Percentiles rank a stretch among this genome's conserved stretches.
These are phyloP conservation scores for Mirounga angustirostris DNA, from an alignment of 2,113 vertebrate species.

Conservation along the genomic window DNA sequence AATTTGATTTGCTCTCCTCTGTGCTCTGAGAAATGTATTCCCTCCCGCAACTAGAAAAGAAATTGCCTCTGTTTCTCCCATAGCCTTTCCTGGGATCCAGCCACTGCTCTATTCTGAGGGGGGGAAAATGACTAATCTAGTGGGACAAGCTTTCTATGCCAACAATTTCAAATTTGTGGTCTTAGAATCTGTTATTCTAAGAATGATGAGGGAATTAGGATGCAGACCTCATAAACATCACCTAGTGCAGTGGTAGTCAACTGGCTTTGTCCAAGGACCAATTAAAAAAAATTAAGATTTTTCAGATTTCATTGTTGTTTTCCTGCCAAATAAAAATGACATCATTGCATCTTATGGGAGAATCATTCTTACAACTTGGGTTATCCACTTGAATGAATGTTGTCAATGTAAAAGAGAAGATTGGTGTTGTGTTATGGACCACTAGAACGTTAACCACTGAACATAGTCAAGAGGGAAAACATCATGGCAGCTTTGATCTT, in stretches of 20 bases:
- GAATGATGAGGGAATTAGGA: neutral
- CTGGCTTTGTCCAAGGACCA: neutral
- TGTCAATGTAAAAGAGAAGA: neutral
- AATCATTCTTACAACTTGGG: neutral
- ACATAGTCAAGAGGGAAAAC: neutral
- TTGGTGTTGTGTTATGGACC: neutral
- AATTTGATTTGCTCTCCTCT: neutral
- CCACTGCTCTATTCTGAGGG: neutral
- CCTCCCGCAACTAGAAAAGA: neutral
- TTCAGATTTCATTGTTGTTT: neutral
- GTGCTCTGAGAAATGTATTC: neutral
- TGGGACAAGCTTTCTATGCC: neutral
- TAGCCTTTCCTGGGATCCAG: neutral
- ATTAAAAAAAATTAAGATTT: neutral
- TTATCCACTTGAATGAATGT: neutral
- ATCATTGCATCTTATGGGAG: neutral
- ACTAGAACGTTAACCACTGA: neutral
- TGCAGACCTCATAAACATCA: neutral
- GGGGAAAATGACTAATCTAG: neutral
- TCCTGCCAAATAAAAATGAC: slow-evolving; percentile 21
- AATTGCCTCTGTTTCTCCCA: neutral
- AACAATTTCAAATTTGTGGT: neutral
- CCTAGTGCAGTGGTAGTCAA: neutral
- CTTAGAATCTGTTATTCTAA: neutral
- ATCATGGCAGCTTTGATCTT: neutral